Conservation (phyloP, 2,797 vertebrate genomes). For the Malacoraja senta region DNA sequence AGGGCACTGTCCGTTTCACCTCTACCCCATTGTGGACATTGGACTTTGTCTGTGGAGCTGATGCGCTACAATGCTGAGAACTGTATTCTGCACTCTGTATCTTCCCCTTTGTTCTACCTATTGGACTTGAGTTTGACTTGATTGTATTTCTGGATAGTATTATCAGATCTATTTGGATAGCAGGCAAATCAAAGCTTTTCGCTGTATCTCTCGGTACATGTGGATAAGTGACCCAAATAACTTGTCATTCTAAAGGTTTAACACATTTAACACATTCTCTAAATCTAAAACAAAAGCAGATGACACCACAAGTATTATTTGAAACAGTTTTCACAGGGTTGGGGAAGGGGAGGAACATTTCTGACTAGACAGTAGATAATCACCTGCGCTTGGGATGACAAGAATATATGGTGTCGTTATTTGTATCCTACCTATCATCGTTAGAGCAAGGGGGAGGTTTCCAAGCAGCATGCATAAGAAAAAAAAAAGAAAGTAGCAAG, state of each 20-base stretch:
- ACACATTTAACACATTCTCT: not conserved
- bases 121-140: no score
- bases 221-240: not conserved
- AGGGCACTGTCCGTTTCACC: no score
- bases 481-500: constrained; percentile 64
- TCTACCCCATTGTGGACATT: no score
- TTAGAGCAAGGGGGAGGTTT: constrained; percentile 85
- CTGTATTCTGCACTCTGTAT: no score
- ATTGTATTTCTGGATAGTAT: no score
- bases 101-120: no score
- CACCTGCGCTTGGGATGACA: constrained; percentile 95
- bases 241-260: not conserved
- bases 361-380: constrained; percentile 63
- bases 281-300: not conserved
- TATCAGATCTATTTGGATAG: no score
- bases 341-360: constrained; percentile 9
- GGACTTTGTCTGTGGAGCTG: no score
- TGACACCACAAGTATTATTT: not conserved
- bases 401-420: constrained; percentile 84
- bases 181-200: no score
- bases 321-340: constrained; percentile 5
- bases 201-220: no score
- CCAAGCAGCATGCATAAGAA: constrained; percentile 84
- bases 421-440: constrained; percentile 92
- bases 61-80: no score